Conservation (phyloP, 2,797 vertebrate genomes). For the Gambelia wislizenii region DNA sequence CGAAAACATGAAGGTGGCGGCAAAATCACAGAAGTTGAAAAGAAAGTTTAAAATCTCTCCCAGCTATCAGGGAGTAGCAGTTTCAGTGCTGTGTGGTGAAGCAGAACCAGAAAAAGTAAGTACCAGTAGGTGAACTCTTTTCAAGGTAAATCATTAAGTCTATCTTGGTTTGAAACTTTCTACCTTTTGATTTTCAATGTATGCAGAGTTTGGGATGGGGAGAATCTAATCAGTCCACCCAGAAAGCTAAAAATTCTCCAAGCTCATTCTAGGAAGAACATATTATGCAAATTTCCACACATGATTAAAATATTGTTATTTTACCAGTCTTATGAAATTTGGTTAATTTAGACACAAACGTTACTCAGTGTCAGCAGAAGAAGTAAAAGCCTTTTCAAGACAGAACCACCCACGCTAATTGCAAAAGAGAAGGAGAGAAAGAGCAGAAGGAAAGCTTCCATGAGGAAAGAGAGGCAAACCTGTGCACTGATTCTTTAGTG, state of each 20-base stretch:
- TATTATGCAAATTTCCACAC: slow-evolving; percentile 19
- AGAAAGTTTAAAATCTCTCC: background rate
- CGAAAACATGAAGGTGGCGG: background rate
- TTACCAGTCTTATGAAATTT: slow-evolving; percentile 8
- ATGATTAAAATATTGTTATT: slow-evolving; percentile 21
- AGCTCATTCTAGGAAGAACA: background rate
- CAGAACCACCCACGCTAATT: slow-evolving; percentile 32
- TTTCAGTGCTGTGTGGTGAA: background rate
- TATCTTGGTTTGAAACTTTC: no score
- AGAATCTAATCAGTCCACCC: background rate
- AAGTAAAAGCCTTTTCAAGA: slow-evolving; percentile 34
- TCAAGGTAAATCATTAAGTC: no score
- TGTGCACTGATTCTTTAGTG: no score
- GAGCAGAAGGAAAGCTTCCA: background rate
- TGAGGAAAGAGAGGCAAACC: background rate
- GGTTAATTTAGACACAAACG: slow-evolving; percentile 18
- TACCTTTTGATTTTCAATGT: background rate
- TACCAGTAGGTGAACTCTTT: no score
- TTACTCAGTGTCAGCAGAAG: background rate
- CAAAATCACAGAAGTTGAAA: background rate
- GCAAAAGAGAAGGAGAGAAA: background rate
- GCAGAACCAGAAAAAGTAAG: background rate
- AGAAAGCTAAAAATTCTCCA: background rate
- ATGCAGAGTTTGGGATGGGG: no score
- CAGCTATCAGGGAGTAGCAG: background rate